Percentiles rank a stretch among this genome's conserved stretches.
These are phyloP conservation scores for Beris morrisii DNA, from an alignment of 2,888 invertebrate species.

Conservation along the genomic window DNA sequence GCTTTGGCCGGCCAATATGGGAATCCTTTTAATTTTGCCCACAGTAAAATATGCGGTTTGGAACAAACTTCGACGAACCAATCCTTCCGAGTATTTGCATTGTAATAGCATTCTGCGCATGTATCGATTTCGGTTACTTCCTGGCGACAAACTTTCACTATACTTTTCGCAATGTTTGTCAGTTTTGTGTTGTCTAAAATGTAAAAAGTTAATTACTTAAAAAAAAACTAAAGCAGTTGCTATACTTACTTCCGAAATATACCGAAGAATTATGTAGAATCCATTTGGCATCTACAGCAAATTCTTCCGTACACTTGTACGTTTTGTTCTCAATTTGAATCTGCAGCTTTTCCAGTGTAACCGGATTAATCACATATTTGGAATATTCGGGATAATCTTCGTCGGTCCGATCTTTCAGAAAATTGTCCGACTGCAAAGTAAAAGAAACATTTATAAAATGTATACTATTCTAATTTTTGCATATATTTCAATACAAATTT, in stretches of 20 bases:
- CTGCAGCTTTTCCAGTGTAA: constrained; percentile 77
- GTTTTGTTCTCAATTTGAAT: constrained; percentile 72
- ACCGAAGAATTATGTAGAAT: constrained; percentile 90
- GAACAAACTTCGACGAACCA: constrained; percentile 94
- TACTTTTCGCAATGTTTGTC: constrained; percentile 73
- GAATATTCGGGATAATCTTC: constrained; percentile 73
- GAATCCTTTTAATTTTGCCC: constrained; percentile 96
- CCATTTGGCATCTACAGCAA: constrained; percentile 90
- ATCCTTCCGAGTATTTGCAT: constrained; percentile 76
- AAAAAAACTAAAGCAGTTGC: background rate
- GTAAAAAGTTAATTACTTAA: constrained; percentile 34
- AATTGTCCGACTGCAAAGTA: constrained; percentile 71
- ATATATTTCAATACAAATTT: background rate
- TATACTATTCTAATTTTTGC: background rate
- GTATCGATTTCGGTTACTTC: constrained; percentile 92
- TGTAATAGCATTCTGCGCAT: constrained; percentile 88
- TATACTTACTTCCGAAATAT: constrained; percentile 79
- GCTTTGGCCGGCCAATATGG: constrained; percentile 98
- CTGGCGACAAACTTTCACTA: constrained; percentile 82
- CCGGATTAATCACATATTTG: constrained; percentile 83
- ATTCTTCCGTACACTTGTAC: constrained; percentile 87
- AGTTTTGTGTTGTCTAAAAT: constrained; percentile 73
- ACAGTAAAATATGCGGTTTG: constrained; percentile 85
- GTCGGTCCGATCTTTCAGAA: constrained; percentile 74
- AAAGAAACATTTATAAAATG: background rate